Evolutionary conservation across 2,797 vertebrate genomes (phyloP).

Genomic region (Chaetodon trifasciatus): DNA sequence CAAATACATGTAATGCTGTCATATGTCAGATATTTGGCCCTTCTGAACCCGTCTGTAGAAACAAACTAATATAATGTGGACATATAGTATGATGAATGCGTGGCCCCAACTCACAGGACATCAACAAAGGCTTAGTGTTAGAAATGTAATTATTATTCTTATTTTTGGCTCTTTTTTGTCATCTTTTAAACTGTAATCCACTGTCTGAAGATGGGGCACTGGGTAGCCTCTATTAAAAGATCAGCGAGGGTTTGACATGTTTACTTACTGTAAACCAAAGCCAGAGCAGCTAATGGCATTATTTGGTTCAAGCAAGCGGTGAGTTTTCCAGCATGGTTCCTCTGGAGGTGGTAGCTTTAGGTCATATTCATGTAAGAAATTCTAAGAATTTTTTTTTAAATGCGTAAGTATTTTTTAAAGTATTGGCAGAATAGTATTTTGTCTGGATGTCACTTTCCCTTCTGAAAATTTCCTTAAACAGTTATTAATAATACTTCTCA

Average conservation of each 20-base stretch:
- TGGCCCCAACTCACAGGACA: background rate
- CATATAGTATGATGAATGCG: conserved; percentile 7
- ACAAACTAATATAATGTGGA: conserved; percentile 8
- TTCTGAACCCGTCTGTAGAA: background rate
- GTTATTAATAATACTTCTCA: background rate
- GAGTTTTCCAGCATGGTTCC: background rate
- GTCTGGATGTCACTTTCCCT: background rate
- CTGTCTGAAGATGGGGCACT: background rate
- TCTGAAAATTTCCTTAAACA: background rate
- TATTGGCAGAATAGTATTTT: background rate
- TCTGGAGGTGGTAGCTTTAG: background rate
- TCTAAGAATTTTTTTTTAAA: background rate
- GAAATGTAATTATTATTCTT: background rate
- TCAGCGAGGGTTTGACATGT: conserved; percentile 20
- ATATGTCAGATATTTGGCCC: background rate
- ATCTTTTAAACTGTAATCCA: conserved; percentile 1
- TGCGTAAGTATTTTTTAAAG: background rate
- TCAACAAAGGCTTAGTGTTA: background rate
- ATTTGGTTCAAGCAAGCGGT: background rate
- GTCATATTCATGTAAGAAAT: background rate
- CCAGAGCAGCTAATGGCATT: conserved; percentile 21
- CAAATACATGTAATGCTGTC: background rate
- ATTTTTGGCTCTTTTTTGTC: background rate
- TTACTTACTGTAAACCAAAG: conserved; percentile 26
- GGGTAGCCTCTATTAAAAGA: conserved; percentile 4